Evolutionary conservation across 2,113 vertebrate genomes (phyloP), one percentile per base, ranked within the genome.

Genomic region (Stegastes partitus): DNA sequence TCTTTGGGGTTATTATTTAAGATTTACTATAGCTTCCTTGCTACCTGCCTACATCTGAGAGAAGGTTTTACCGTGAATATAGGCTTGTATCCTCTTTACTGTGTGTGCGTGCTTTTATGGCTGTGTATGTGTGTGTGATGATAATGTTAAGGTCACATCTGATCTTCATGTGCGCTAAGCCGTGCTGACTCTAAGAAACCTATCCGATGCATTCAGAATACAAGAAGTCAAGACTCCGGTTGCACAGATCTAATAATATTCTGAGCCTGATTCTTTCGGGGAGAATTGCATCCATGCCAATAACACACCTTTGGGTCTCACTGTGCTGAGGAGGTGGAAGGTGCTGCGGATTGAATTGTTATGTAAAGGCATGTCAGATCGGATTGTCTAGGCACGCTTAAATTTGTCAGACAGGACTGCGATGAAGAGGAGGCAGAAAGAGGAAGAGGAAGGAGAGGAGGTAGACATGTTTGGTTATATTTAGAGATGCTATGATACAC

Each of bases 331-430:
- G 74, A 78, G 69, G 80, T 77, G 73, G 84, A 85, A 86, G 84
- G 89, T 87, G 85, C 77, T 2, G 51, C 55, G 83, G 84, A 92
- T 91, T 91, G 88, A 87, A 91, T 93, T 91, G 90, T 93, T 94
- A 91, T 89, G 87, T 91, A 93, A 94, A 92, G 85, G 77, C 87
- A 70, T 85, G 92, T 93, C 93, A 87, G 84, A 93, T 91, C 51
- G 67, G 74, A 92, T 93, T 84, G 90, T 87, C 87, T 73, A 73
- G 87, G 87, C 86, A 83, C 44, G 73, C 86, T 89, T 84, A 90
- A 92, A 92, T 93, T 92, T 90, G 89, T 92, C 87, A 91, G 88
- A 92, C 92, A 90, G 89, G 74, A 75, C 81, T 37, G 87, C 75
- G 85, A 88, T 82, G 82, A 88, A 89, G 77, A 79, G 87, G 82